Evolutionary conservation across 1,140 invertebrate genomes (phyloP), one percentile per base, ranked within the genome.

Genomic region (Lordiphosa stackelbergi): DNA sequence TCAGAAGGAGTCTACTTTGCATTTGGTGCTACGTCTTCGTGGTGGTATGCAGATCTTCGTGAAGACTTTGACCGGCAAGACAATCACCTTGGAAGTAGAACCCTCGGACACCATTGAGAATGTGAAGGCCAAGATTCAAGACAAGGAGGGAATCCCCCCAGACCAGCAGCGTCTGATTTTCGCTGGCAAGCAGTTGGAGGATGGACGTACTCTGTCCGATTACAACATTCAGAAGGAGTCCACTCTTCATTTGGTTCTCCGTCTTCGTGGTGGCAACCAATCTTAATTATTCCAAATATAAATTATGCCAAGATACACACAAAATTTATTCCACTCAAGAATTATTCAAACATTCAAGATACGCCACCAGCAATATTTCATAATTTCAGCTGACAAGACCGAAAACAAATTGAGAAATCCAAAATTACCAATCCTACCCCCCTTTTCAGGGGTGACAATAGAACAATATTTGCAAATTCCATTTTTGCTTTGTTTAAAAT

Each of bases 221-320:
- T 95, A 95, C 86, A 94, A 94, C 83, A 95, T 96, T 73, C 93
- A 95, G 81, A 95, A 95, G 87, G 96, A 97, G 88, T 97, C 95
- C 2, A 97, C 96, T 3, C 91, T 97, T 52, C 95, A 97, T 87
- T 90, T 97, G 78, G 95, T 96, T 8, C 89, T 95, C 6, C 91
- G 94, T 88, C 90, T 95, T 40, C 90, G 95, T 90, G 91, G 94
- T 92, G 92, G 94, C 94, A 10, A 34, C 47, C 12, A 53, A 22
- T 52, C 58, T 42, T 81, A 71, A 53, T 22, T 60, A 68, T n/a
- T 38, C 43, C 40, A 66, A 48, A 78, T 72, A 78, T 72, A 69
- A 56, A 69, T 31, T 37, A 51, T 55, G 3, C 45, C 38, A 24
- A 54, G 31, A 55, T 31, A 31, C 36, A 19, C 48, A 42, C 40